Evolutionary conservation across 2,797 vertebrate species (phyloP), one percentile per base, ranked within the genome.

Genomic region (Cephalopachus bancanus): DNA sequence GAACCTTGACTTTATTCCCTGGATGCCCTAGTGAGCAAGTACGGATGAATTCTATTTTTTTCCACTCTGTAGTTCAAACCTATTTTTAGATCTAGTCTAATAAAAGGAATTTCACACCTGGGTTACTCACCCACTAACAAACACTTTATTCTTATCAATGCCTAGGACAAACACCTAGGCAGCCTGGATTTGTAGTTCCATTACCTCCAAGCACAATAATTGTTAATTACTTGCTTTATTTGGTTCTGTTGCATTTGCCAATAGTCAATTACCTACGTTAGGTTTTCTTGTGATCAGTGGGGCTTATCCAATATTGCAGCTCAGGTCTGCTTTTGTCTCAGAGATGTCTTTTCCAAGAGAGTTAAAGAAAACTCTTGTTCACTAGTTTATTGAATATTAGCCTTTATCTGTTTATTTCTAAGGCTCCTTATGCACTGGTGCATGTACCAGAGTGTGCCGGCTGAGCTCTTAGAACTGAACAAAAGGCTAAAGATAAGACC

Each of bases 151-250:
- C 95, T 97, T 89, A 96, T 93, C 30, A 2, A 83, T 97, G 97
- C 92, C 72, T 95, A 94, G 86, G 88, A 98, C 93, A 95, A 95
- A 95, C 30, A 64, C 88, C 37, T 37, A 71, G 94, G 69, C 88
- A 93, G 93, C 92, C 75, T 89, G 83, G 92, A 97, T 97, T 97
- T 97, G 88, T 85, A 94, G 90, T 98, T 97, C 65, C n/a, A 78
- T 96, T 97, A 96, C 90, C 83, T 95, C 51, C 10, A 7, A 97
- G 93, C 91, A 96, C 93, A 97, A 89, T 97, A 93, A 97, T 97
- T 96, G 97, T 98, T 97, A 98, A 98, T 98, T 98, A 97, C 92
- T 95, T 97, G 96, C 96, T 97, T 98, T 98, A 95, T 97, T 97
- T 97, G 95, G 96, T 97, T 97, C 95, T 64, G 83, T 96, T 96